A percentile compares a stretch with the other conserved stretches of the same genome.
Evolutionary conservation across 2,888 invertebrate genomes (phyloP).

Genomic region (Stenoptilia bipunctidactyla): DNA sequence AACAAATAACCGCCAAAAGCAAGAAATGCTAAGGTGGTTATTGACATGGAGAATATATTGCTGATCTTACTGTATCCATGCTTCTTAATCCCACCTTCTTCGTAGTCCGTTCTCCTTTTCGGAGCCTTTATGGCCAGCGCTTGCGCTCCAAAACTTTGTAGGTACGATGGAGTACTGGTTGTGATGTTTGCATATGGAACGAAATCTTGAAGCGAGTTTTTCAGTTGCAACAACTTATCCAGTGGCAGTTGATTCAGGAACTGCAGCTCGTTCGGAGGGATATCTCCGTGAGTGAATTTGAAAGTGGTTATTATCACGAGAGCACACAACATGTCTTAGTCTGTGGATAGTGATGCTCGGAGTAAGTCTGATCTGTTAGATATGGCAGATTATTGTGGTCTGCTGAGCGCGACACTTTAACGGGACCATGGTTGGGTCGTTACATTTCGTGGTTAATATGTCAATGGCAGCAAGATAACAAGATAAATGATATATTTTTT

Average conservation of each 20-base stretch:
- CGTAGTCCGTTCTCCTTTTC: constrained; percentile 53
- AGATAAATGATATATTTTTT: too few species aligned
- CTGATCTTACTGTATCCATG: constrained; percentile 74
- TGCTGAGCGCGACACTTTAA: constrained; percentile 36
- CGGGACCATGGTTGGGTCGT: constrained; percentile 7
- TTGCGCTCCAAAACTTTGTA: constrained; percentile 47
- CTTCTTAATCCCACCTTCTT: constrained; percentile 56
- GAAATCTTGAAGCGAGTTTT: constrained; percentile 47
- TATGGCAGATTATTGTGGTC: constrained; percentile 36
- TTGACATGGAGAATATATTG: constrained; percentile 81
- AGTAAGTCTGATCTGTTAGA: too few species aligned
- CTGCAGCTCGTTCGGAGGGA: constrained; percentile 43
- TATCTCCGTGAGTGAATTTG: constrained; percentile 23
- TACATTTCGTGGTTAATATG: constrained; percentile 1
- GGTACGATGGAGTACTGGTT: constrained; percentile 26
- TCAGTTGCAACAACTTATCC: constrained; percentile 76
- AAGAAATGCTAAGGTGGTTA: constrained; percentile 84
- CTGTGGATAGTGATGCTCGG: constrained; percentile 16
- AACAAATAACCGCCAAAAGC: constrained; percentile 88
- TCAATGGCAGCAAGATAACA: too few species aligned
- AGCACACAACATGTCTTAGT: not conserved
- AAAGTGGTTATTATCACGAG: not conserved
- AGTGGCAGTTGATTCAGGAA: constrained; percentile 78
- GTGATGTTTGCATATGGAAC: constrained; percentile 34
- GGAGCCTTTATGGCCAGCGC: constrained; percentile 50